Evolutionary conservation across 2,113 vertebrate genomes (phyloP), one percentile per base, ranked within the genome.

Genomic region (Dicerorhinus sumatrensis): DNA sequence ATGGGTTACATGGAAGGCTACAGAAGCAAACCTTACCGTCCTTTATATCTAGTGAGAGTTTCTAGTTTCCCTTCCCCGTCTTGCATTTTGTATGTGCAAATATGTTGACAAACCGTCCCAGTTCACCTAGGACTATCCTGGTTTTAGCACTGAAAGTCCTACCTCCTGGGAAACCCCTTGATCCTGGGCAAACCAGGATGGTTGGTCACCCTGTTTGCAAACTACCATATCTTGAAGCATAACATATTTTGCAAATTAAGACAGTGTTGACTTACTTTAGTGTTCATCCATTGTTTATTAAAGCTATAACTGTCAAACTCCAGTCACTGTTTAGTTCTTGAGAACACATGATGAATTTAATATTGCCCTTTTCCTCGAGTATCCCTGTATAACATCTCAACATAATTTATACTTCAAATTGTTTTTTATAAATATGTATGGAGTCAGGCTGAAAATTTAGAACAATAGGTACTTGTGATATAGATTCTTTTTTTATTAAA

Each of bases 401-500:
- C 76, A 62, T 83, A 73, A 60, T 39, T 36, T 56, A 27, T 1
- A 60, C 11, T 84, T 65, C 7, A 60, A 29, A 69, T 31, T 42
- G 2, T 54, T 77, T 85, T 79, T 14, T 58, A 29, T 72, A 67
- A 77, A 17, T 5, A 51, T 21, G 0, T 56, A 48, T 39, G 13
- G 23, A 65, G 3, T 79, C 25, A n/a, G 9, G 16, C 33, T 54
- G 39, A 39, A 75, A 80, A 85, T 39, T 80, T 42, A 63, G 0
- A 56, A 11, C 23, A 46, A 4, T 54, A 21, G 33, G 21, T 25
- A 39, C 6, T 42, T 76, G 7, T 16, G 8, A 77, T 42, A 65
- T 1, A 94, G 27, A 48, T 10, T 39, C 2, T 83, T 70, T 77
- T 92, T 73, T 87, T 72, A 63, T 42, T 85, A 54, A 93, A 85